These are phyloP conservation scores for Gymnodraco acuticeps DNA, from an alignment of 2,797 vertebrate genomes.

Conservation along the genomic window DNA sequence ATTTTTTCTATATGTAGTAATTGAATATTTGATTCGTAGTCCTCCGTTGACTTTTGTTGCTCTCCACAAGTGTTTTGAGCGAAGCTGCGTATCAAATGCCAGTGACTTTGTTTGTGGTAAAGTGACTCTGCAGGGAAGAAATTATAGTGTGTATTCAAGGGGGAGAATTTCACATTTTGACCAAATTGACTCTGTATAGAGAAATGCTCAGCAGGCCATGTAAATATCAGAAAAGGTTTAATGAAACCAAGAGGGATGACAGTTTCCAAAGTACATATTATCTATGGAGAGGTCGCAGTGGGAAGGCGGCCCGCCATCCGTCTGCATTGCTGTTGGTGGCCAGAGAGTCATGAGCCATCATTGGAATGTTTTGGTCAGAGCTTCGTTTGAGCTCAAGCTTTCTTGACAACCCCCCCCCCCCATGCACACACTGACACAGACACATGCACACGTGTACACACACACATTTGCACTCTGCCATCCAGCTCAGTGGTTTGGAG, in stretches of 20 bases:
- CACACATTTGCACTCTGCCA: slow-evolving; percentile 42
- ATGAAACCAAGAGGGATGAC: slow-evolving; percentile 79
- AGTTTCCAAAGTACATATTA: slow-evolving; percentile 86
- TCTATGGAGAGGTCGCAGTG: slow-evolving; percentile 81
- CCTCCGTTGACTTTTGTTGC: slow-evolving; percentile 49
- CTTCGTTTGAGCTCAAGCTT: slow-evolving; percentile 69
- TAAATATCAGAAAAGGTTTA: slow-evolving; percentile 82
- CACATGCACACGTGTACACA: slow-evolving; percentile 33
- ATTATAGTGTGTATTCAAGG: slow-evolving; percentile 75
- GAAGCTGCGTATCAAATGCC: slow-evolving; percentile 63
- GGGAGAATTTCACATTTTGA: slow-evolving; percentile 79
- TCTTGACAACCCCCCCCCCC: slow-evolving; percentile 63
- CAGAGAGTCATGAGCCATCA: slow-evolving; percentile 78
- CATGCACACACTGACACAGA: slow-evolving; percentile 30
- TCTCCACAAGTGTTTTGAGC: slow-evolving; percentile 72
- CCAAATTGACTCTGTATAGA: slow-evolving; percentile 74
- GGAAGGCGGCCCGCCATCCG: slow-evolving; percentile 70
- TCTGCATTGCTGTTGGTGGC: slow-evolving; percentile 77
- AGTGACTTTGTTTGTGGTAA: slow-evolving; percentile 68
- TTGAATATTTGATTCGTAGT: slow-evolving; percentile 53
- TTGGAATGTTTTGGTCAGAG: slow-evolving; percentile 83
- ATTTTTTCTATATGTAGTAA: slow-evolving; percentile 41
- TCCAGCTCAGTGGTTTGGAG: slow-evolving; percentile 75
- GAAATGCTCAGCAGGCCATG: slow-evolving; percentile 73
- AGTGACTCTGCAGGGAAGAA: slow-evolving; percentile 68